phyloP scores from a whole-genome alignment of 2,797 vertebrate genomes.

The Neosalanx taihuensis region DNA sequence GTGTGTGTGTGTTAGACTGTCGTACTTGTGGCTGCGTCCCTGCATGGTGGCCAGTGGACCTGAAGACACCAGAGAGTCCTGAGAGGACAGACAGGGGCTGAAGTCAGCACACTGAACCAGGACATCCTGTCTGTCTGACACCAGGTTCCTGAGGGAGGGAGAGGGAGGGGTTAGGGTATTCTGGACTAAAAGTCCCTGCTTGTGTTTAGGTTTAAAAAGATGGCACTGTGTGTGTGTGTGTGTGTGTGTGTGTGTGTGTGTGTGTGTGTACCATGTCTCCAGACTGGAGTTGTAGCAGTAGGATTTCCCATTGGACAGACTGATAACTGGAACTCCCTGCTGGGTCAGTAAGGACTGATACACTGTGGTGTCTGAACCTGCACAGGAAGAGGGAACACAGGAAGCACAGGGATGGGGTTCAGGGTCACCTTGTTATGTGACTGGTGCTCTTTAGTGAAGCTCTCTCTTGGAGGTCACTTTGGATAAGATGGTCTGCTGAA shows the following conservation, averaged over 20 bases:
- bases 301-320: slow-evolving; percentile 91
- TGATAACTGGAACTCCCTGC: slow-evolving; percentile 90
- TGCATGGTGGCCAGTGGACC: slow-evolving; percentile 93
- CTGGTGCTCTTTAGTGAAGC: no score
- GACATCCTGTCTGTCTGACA: slow-evolving; percentile 91
- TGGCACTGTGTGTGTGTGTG: no score
- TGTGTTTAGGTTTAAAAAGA: no score
- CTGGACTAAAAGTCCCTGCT: no score
- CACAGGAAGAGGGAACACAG: neutral
- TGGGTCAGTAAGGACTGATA: slow-evolving; percentile 92
- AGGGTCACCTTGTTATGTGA: no score
- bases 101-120: slow-evolving; percentile 94
- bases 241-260: slow-evolving; percentile 5
- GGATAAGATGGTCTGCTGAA: no score
- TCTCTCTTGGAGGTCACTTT: no score
- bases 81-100: slow-evolving; percentile 86
- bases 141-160: slow-evolving; percentile 82
- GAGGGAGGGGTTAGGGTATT: neutral
- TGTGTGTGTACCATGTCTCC: slow-evolving; percentile 81
- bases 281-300: slow-evolving; percentile 92
- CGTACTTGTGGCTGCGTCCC: slow-evolving; percentile 90
- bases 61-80: slow-evolving; percentile 84
- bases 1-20: neutral
- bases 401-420: neutral
- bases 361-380: slow-evolving; percentile 85